Percentiles rank a stretch among this genome's conserved stretches.
Evolutionary conservation across 23 tunicate genomes (phyloP).

Genomic region (Botrylloides violaceus): DNA sequence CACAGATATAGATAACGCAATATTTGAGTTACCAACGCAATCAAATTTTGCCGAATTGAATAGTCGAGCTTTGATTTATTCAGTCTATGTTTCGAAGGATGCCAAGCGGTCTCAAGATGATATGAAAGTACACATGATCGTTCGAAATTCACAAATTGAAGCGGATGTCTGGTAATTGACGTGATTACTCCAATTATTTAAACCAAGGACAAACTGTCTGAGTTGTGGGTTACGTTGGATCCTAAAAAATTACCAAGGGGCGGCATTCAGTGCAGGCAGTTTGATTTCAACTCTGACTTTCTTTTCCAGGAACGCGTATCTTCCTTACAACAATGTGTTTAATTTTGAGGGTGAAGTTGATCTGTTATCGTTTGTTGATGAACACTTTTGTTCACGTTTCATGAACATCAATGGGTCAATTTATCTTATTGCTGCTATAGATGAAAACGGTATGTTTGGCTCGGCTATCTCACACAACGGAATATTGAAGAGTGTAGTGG

Average conservation of each 20-base stretch:
- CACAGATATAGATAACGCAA: neutral
- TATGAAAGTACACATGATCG: neutral
- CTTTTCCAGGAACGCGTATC: constrained; percentile 19
- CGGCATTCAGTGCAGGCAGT: no score
- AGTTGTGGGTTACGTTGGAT: no score
- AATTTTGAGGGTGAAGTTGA: constrained; percentile 7
- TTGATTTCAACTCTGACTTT: no score
- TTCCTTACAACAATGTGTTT: neutral
- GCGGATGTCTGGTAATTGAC: no score
- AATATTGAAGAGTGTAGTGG: no score
- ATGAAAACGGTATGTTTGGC: constrained; percentile 7
- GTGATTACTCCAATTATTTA: no score
- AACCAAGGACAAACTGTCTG: no score
- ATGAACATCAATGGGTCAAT: constrained; percentile 8
- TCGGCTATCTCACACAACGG: no score
- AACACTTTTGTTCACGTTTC: constrained; percentile 13
- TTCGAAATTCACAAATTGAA: no score
- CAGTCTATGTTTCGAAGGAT: constrained; percentile 9
- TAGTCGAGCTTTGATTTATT: neutral
- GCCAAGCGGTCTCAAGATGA: constrained; percentile 5
- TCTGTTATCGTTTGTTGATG: neutral
- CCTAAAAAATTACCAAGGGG: neutral
- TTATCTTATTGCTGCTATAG: constrained; percentile 1
- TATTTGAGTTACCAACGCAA: neutral
- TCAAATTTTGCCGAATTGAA: neutral